Evolutionary conservation across 2,113 vertebrate species (phyloP), one percentile per base, ranked within the genome.

Genomic region (Microtus richardsoni): DNA sequence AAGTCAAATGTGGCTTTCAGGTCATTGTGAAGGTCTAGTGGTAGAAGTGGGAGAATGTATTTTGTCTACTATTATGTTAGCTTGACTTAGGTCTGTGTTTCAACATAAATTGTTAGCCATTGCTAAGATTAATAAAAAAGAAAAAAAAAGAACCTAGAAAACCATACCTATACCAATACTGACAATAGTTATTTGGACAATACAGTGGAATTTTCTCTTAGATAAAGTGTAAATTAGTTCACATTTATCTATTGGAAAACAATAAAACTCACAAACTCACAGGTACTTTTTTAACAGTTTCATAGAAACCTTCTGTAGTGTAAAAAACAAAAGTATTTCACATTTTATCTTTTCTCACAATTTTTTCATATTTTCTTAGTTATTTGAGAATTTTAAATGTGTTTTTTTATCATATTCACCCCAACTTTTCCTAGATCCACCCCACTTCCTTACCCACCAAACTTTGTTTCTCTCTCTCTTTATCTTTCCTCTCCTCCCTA

Each of bases 401-500:
- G 5, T 8, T 58, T 39, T 71, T 74, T 74, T 26, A 41, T 83
- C 54, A 60, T 17, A 82, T 4, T 39, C 7, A 83, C 36, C 11
- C 52, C 33, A 58, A 22, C 1, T 36, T 80, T 80, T 12, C 21
- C 52, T 3, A 60, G n/a, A 82, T 60, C 22, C 33, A 58, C 12
- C 21, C 54, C 79, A 39, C 22, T 60, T 60, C 54, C 79, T 7
- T 60, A 28, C 21, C 10, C 54, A 60, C 36, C 54, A 60, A 60
- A 82, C 36, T 82, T 80, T 12, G 21, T 60, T 28, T 60, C 3
- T 82, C 11, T 78, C 16, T 58, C 17, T 58, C 1, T 39, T 10
- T 54, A 30, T n/a, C 17, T 11, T 11, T 33, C 16, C 7, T 10
- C 33, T 33, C 47, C 17, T 13, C 11, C 0, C 5, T 26, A 1